phyloP scores from a whole-genome alignment of 2,888 invertebrate genomes.

The Nipponacmea schrenckii region DNA sequence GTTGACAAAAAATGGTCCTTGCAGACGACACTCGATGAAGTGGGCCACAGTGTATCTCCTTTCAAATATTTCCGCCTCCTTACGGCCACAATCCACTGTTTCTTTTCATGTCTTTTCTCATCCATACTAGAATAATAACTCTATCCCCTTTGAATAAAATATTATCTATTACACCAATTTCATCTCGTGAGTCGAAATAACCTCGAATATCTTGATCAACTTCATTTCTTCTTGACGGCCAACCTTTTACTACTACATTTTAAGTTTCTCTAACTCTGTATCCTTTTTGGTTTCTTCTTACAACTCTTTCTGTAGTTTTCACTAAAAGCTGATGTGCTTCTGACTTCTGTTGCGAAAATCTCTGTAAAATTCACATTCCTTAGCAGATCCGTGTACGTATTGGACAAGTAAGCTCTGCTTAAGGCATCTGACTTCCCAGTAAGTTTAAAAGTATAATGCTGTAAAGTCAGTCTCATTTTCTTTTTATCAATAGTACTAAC shows the following conservation, averaged over 20 bases:
- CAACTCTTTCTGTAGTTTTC: neutral
- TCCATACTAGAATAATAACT: neutral
- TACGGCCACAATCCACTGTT: too few species aligned
- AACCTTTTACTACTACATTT: neutral
- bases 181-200: constrained; percentile 1
- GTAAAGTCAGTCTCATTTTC: neutral
- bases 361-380: too few species aligned
- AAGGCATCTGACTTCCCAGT: neutral
- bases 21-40: too few species aligned
- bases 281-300: neutral
- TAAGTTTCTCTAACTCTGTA: neutral
- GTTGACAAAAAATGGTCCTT: too few species aligned
- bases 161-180: neutral
- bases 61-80: too few species aligned
- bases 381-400: neutral
- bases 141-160: neutral
- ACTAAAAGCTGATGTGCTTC: too few species aligned
- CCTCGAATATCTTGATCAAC: neutral
- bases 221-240: neutral
- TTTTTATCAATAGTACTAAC: neutral
- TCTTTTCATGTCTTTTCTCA: neutral
- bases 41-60: too few species aligned
- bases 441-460: neutral
- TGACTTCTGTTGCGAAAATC: too few species aligned
- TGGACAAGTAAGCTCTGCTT: neutral